Conservation (phyloP, 2,113 vertebrate genomes). For the Bubo scandiacus region DNA sequence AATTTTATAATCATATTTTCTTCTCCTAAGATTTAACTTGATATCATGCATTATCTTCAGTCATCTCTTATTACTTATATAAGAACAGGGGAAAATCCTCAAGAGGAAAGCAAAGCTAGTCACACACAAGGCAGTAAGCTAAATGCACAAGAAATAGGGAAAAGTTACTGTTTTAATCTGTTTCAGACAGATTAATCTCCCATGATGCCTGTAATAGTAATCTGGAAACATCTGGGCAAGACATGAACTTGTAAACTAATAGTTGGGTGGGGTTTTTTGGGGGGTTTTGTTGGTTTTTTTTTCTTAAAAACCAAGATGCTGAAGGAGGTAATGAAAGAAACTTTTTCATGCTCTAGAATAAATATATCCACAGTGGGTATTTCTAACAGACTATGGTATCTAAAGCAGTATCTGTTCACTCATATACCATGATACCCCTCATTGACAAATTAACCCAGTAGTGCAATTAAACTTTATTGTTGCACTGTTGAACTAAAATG, state of each 20-base stretch:
- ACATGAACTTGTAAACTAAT: background rate
- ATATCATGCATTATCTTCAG: background rate
- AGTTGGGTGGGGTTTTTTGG: background rate
- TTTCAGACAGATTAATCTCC: background rate
- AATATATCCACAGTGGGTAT: background rate
- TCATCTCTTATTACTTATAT: background rate
- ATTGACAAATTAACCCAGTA: background rate
- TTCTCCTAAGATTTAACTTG: background rate
- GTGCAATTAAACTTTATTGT: background rate
- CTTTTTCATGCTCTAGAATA: background rate
- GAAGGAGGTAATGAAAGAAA: background rate
- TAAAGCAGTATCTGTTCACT: background rate
- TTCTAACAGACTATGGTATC: background rate
- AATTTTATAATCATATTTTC: background rate
- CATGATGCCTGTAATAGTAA: background rate
- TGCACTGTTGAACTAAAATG: background rate
- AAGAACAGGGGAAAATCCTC: background rate
- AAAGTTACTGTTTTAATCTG: background rate
- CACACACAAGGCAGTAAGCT: background rate
- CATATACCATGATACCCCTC: background rate
- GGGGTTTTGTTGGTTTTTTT: background rate
- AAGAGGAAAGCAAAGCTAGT: background rate
- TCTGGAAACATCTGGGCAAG: background rate
- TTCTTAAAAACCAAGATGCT: background rate
- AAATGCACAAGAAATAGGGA: background rate